Evolutionary conservation across 2,888 invertebrate genomes (phyloP).

Genomic region (Adela reaumurella): DNA sequence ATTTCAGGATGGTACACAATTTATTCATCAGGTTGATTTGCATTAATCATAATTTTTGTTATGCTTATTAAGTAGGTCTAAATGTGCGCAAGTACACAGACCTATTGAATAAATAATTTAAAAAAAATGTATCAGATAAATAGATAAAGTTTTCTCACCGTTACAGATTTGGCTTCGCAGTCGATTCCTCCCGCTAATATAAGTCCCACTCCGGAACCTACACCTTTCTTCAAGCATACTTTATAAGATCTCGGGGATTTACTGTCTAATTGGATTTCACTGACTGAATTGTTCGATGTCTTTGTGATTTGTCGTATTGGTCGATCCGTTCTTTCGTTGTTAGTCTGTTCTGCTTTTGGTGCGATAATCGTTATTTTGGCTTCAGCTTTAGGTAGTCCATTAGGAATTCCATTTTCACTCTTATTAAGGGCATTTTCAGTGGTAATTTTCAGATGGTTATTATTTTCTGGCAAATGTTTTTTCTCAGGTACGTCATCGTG

Average conservation of each 20-base stretch:
- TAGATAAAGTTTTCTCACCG: slow-evolving; percentile 52
- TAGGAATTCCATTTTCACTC: neutral
- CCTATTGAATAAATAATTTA: too few relatives aligned
- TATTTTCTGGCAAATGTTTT: neutral
- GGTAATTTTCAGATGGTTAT: neutral
- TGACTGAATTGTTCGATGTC: neutral
- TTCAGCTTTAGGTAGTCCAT: neutral
- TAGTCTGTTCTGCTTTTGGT: neutral
- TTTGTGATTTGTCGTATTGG: neutral
- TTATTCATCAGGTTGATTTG: too few relatives aligned
- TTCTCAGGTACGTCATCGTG: slow-evolving; percentile 20
- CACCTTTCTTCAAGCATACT: slow-evolving; percentile 33
- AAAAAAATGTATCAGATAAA: slow-evolving; percentile 2
- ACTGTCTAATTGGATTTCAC: neutral
- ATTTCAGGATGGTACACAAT: too few relatives aligned
- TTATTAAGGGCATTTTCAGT: neutral
- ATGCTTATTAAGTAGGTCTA: too few relatives aligned
- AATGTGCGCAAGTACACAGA: too few relatives aligned
- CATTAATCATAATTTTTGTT: too few relatives aligned
- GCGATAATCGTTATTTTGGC: slow-evolving; percentile 7
- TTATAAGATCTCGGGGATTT: slow-evolving; percentile 1
- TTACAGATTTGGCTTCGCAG: slow-evolving; percentile 89
- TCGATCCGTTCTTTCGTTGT: neutral
- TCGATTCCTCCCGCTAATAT: slow-evolving; percentile 86
- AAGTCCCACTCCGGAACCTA: slow-evolving; percentile 72